Evolutionary conservation across 2,888 invertebrate genomes (phyloP).

Genomic region (Amorpha juglandis): DNA sequence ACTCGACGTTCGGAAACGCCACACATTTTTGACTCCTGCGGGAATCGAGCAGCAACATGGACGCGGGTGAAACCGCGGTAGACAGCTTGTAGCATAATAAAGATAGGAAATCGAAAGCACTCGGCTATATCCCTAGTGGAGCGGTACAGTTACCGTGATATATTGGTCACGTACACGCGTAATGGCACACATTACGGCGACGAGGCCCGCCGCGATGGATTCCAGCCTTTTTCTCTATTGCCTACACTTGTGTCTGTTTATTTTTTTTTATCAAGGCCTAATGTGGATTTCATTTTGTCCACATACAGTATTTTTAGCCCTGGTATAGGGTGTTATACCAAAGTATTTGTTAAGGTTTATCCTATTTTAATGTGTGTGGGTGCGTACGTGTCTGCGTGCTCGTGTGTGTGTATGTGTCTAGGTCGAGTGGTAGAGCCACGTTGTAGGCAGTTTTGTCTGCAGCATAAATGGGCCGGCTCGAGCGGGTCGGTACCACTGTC

Average conservation of each 20-base stretch:
- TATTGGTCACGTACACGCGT: constrained; percentile 52
- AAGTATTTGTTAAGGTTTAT: too few relatives aligned
- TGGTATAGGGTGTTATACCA: too few relatives aligned
- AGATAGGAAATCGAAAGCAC: constrained; percentile 24
- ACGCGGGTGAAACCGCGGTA: not conserved
- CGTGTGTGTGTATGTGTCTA: too few relatives aligned
- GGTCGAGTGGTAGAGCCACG: too few relatives aligned
- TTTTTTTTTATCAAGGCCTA: not conserved
- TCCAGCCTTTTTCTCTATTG: constrained; percentile 36
- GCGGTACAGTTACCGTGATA: constrained; percentile 42
- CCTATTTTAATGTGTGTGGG: too few relatives aligned
- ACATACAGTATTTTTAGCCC: not conserved
- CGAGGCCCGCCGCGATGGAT: constrained; percentile 43
- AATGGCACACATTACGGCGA: constrained; percentile 49
- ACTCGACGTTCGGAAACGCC: too few relatives aligned
- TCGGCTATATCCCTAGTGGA: constrained; percentile 22
- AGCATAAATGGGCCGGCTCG: too few relatives aligned
- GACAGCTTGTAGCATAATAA: constrained; percentile 5
- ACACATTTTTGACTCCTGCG: too few relatives aligned
- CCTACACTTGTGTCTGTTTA: constrained; percentile 2
- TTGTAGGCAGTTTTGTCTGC: too few relatives aligned
- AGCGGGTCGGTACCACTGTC: too few relatives aligned
- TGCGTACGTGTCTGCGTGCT: too few relatives aligned
- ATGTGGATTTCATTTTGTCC: not conserved
- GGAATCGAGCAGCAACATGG: too few relatives aligned